These are phyloP conservation scores for Hypomesus transpacificus DNA, from an alignment of 2,113 vertebrate species.

Conservation along the genomic window DNA sequence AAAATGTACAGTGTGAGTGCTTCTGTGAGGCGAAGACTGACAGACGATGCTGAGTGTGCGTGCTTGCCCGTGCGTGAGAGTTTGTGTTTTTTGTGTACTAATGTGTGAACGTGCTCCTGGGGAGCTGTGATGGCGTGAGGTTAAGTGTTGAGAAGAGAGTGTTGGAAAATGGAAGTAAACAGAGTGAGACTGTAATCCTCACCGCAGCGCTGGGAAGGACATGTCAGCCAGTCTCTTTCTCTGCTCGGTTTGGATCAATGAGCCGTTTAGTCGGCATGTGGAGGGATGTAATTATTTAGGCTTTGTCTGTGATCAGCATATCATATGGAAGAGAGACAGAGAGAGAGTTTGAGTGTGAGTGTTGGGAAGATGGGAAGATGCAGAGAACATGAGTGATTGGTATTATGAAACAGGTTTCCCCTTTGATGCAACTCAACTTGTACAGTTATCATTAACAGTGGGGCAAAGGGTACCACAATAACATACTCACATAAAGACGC, in stretches of 20 bases:
- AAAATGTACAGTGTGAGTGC: background rate
- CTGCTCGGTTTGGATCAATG: slow-evolving; percentile 11
- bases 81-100: background rate
- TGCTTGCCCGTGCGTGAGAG: background rate
- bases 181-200: background rate
- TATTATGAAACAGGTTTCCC: slow-evolving; percentile 10
- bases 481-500: background rate
- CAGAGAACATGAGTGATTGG: background rate
- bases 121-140: background rate
- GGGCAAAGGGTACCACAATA: slow-evolving; percentile 5
- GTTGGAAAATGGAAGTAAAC: slow-evolving; percentile 5
- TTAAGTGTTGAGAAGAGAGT: slow-evolving; percentile 1
- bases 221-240: slow-evolving; percentile 28
- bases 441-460: slow-evolving; percentile 24
- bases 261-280: slow-evolving; percentile 18
- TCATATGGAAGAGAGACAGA: background rate
- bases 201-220: slow-evolving; percentile 22
- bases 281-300: slow-evolving; percentile 16
- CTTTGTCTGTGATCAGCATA: slow-evolving; percentile 10
- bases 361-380: background rate
- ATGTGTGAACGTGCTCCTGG: slow-evolving; percentile 1
- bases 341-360: slow-evolving; percentile 4
- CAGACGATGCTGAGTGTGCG: background rate
- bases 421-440: background rate
- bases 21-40: background rate